Evolutionary conservation across 2,888 invertebrate genomes (phyloP).

Genomic region (Drosophila anomelani): DNA sequence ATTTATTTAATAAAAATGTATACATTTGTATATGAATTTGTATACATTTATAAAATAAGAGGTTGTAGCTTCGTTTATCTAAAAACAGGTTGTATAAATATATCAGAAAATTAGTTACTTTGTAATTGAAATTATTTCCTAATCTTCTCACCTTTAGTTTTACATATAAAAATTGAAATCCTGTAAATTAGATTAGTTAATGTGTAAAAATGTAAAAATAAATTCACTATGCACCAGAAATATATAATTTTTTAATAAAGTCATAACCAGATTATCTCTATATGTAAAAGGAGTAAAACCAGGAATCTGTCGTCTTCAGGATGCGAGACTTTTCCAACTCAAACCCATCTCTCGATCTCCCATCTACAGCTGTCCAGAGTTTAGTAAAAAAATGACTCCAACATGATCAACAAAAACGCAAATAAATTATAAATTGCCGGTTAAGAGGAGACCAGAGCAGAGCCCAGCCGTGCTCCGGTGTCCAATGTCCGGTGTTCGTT

Average conservation of each 20-base stretch:
- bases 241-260: not conserved
- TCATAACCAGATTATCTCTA: not conserved
- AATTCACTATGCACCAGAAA: no score
- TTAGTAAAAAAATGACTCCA: conserved; percentile 63
- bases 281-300: not conserved
- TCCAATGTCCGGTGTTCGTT: conserved; percentile 13
- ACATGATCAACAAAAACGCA: conserved; percentile 63
- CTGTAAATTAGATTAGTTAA: not conserved
- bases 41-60: no score
- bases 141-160: no score
- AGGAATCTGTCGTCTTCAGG: not conserved
- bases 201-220: not conserved
- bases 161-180: not conserved
- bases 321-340: conserved; percentile 9
- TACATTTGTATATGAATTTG: no score
- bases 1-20: no score
- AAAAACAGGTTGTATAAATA: no score
- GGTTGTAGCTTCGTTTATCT: not conserved
- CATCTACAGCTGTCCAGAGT: conserved; percentile 54
- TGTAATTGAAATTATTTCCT: no score
- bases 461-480: conserved; percentile 1
- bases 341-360: conserved; percentile 7
- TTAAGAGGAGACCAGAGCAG: conserved; percentile 28
- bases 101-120: no score
- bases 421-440: conserved; percentile 76